Base-by-base conservation (phyloP, 1,140 invertebrate genomes). In the Mylabris phalerata region DNA sequence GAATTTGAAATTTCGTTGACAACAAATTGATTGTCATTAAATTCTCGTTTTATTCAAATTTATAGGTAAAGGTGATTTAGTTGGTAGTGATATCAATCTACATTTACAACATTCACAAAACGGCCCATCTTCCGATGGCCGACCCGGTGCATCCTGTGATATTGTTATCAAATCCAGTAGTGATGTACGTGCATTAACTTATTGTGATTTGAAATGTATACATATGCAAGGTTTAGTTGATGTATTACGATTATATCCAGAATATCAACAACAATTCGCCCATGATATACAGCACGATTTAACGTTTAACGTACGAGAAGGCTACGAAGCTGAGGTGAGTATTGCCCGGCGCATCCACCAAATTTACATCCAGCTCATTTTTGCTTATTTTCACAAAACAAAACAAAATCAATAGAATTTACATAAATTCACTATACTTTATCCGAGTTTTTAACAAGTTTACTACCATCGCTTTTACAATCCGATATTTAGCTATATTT, bases 121-220 rank as follows among this genome's bases (percentile, higher is more conserved):
- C 68, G 81, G 80, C 62, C 63, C 75, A 57, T 61, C 72, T 71
- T 59, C 70, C 66, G 75, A 77, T 26, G 75, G 73, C 64, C 72
- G 77, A 65, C 68, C 76, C 10, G 67, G 71, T 27, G 75, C 78
- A 55, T 73, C 78, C 66, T 67, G 77, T 2, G 91, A 95, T 68
- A 84, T 90, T 1, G 82, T 96, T 4, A 87, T 94, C 6, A 95
- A 94, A 73, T 95, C 92, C 4, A 93, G 89, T 70, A 93, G 92
- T 75, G 93, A 97, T 71, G 93, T 98, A 11, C 73, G 84, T 75
- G 93, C 93, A 19, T 79, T 96, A 25, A 96, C 93, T 24, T 96
- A 96, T 75, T 97, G 94, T 75, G 94, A 97, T 78, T 79, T 98
- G 26, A 96, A 97, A 74, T 95, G 92, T 74, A 90, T 98, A 59